These are phyloP conservation scores for Brachyhypopomus gauderio DNA, from an alignment of 2,113 vertebrate species.

Conservation along the genomic window DNA sequence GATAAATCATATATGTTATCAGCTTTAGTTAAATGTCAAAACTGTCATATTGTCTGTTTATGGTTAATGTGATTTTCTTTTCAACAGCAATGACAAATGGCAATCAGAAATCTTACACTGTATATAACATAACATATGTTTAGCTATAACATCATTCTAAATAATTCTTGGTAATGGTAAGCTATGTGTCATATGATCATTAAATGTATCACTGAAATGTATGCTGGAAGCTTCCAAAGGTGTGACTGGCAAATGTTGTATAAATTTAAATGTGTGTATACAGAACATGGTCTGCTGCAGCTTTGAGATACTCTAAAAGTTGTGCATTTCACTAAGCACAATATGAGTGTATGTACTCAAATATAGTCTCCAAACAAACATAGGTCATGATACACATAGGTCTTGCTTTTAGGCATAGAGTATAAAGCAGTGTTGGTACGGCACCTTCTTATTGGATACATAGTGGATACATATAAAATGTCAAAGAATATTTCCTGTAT, in stretches of 20 bases:
- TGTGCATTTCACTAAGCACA: background rate
- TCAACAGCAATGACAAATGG: background rate
- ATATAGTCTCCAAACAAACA: background rate
- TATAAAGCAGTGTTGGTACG: background rate
- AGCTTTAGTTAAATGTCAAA: background rate
- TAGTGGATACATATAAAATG: no score
- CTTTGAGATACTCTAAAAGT: background rate
- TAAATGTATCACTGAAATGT: conserved; percentile 6
- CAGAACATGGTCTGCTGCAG: background rate
- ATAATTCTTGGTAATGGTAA: background rate
- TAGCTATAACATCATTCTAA: background rate
- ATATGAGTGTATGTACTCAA: background rate
- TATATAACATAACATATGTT: no score
- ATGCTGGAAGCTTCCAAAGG: background rate
- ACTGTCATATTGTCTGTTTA: background rate
- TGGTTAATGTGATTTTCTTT: conserved; percentile 5
- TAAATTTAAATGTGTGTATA: conserved; percentile 13
- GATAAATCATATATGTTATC: background rate
- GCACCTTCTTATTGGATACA: background rate
- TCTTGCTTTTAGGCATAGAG: background rate
- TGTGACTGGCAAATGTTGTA: background rate
- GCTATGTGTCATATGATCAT: background rate
- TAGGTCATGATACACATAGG: background rate
- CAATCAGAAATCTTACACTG: background rate
- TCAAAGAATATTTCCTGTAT: no score